These are phyloP conservation scores for Poecilia velifera DNA, from an alignment of 2,797 vertebrate species.

Conservation along the genomic window DNA sequence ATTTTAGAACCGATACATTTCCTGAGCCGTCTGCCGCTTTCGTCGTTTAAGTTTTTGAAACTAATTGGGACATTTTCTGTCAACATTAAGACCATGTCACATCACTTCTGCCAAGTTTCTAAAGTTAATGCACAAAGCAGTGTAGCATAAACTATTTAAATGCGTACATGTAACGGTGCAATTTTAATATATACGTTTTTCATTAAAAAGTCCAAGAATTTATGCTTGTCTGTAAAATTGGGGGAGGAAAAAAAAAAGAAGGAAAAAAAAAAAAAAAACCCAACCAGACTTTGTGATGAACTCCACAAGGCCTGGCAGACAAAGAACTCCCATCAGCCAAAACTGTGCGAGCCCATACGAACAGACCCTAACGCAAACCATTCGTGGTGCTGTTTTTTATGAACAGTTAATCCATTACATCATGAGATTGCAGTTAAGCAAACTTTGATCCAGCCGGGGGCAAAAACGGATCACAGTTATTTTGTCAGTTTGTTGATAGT, in stretches of 20 bases:
- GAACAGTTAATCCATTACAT: constrained; percentile 67
- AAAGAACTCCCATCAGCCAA: constrained; percentile 43
- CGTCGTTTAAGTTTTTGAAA: background rate
- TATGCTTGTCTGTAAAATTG: constrained; percentile 30
- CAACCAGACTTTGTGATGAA: constrained; percentile 58
- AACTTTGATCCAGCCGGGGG: constrained; percentile 60
- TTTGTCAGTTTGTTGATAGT: constrained; percentile 57
- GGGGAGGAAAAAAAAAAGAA: background rate
- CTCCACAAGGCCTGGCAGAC: constrained; percentile 65
- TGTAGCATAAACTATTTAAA: background rate
- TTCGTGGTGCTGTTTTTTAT: constrained; percentile 60
- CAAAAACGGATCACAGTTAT: constrained; percentile 54
- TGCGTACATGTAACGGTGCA: background rate
- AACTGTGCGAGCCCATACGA: constrained; percentile 31
- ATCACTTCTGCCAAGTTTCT: background rate
- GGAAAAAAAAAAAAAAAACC: constrained; percentile 26
- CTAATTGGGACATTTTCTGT: background rate
- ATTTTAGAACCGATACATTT: background rate
- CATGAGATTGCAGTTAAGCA: constrained; percentile 62
- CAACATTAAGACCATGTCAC: background rate
- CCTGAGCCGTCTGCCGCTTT: background rate
- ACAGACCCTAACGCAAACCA: constrained; percentile 56
- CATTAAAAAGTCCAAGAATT: constrained; percentile 6
- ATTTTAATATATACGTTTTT: constrained; percentile 1
- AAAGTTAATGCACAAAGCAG: background rate